Base-by-base conservation (phyloP, 2,888 invertebrate species). In the Trachelus iudaicus region DNA sequence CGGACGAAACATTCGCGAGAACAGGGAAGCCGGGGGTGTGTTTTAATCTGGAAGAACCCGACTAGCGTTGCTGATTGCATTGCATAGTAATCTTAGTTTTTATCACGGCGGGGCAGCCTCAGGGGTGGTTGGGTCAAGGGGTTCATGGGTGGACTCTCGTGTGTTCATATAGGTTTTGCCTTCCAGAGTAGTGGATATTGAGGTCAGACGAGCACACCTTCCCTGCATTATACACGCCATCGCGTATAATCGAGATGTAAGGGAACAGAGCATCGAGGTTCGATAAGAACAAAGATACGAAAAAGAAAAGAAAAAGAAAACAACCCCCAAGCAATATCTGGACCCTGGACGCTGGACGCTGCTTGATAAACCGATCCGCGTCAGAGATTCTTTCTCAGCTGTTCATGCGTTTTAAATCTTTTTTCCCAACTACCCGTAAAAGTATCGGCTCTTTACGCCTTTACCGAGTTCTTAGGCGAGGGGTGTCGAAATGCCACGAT, bases 71-170 rank as follows among this genome's bases (percentile, higher is more conserved):
- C 85, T 90, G 90, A 90, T 90, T 90, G 87, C 89, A 88, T 90
- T 86, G 87, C 87, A 88, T 87, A 86, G 89, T 88, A 90, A 90
- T 89, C 89, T 90, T 87, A 85, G 88, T 90, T 90, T 90, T 90
- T 90, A 87, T 85, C 85, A 81, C 79, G 82, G 77, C 73, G 79
- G 75, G 77, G 75, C 34, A 6, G 34, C 37, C 31, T 69, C 34
- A 35, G 35, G 31, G 13, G 35, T 30, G 13, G 31, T 30, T 13
- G 30, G 34, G 13, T 75, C 73, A 33, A 33, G 56, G 3, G 40
- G 33, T 34, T 73, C 75, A 30, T 11, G n/a, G 23, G 69, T 73
- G 68, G 15, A 73, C 75, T 73, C 37, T 37, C 69, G 34, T 73
- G 23, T 56, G 40, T 23, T 56, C 40, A 56, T 23, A 56, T 56